phyloP scores from a whole-genome alignment of 2,113 vertebrate species.

The Eleginops maclovinus region DNA sequence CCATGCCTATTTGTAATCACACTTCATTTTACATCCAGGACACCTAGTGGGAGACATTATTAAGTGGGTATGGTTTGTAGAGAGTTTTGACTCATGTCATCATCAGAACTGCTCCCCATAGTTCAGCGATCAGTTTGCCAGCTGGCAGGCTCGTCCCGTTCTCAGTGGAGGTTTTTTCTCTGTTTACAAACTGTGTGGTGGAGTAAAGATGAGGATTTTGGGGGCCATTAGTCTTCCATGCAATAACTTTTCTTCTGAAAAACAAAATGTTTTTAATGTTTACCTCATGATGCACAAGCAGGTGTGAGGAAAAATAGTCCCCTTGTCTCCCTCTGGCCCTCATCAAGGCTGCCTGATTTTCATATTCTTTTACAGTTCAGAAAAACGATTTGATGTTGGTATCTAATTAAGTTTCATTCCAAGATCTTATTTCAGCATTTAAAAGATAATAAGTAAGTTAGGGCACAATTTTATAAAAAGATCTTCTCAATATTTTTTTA shows the following conservation, averaged over 20 bases:
- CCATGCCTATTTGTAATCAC: background rate
- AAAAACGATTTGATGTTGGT: background rate
- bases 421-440: background rate
- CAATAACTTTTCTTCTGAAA: background rate
- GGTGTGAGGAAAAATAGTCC: background rate
- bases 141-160: slow-evolving; percentile 33
- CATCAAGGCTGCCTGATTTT: background rate
- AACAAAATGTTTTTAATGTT: background rate
- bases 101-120: slow-evolving; percentile 24
- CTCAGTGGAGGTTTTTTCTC: slow-evolving; percentile 24
- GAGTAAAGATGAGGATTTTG: background rate
- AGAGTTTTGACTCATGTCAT: slow-evolving; percentile 25
- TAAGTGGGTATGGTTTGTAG: background rate
- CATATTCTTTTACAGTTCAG: background rate
- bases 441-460: background rate
- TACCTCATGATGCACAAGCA: background rate
- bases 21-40: slow-evolving; percentile 1
- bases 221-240: background rate
- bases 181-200: slow-evolving; percentile 10
- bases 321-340: background rate
- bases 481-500: background rate
- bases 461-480: background rate
- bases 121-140: slow-evolving; percentile 52
- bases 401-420: background rate
- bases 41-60: slow-evolving; percentile 7